Evolutionary conservation across 2,888 invertebrate species (phyloP).

Genomic region (Tachina lurida): DNA sequence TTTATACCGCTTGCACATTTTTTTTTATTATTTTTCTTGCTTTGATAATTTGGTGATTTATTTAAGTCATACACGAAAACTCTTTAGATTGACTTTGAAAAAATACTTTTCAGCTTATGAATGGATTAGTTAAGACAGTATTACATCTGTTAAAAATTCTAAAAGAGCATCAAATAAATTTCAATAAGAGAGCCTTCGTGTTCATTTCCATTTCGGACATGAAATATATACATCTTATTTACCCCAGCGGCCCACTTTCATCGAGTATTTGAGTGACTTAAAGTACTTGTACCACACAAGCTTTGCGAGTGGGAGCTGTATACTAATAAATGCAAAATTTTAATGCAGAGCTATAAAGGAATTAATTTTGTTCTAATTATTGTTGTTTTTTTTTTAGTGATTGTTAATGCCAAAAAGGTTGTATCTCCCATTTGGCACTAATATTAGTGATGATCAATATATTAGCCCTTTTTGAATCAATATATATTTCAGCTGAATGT

Average conservation of each 20-base stretch:
- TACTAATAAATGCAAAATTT: neutral
- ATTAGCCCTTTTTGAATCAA: too few species aligned
- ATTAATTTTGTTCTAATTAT: neutral
- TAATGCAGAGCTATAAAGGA: slow-evolving; percentile 22
- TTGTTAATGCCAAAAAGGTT: too few species aligned
- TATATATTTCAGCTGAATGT: too few species aligned
- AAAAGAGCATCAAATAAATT: too few species aligned
- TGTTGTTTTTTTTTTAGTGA: too few species aligned
- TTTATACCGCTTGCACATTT: too few species aligned
- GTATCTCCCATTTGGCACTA: too few species aligned
- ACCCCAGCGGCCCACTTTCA: slow-evolving; percentile 39
- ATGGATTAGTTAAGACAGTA: too few species aligned
- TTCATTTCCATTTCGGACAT: neutral
- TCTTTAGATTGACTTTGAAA: too few species aligned
- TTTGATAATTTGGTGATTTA: slow-evolving; percentile 15
- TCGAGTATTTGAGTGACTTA: slow-evolving; percentile 4
- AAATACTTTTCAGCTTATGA: too few species aligned
- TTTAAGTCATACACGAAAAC: neutral
- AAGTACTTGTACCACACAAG: slow-evolving; percentile 47
- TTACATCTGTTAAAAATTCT: too few species aligned
- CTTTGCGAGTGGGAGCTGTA: neutral
- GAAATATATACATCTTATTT: slow-evolving; percentile 5
- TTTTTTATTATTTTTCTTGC: neutral
- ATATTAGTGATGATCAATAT: too few species aligned
- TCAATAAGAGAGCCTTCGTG: neutral